Conservation (phyloP, 2,113 vertebrate species). For the Pituophis catenifer region DNA sequence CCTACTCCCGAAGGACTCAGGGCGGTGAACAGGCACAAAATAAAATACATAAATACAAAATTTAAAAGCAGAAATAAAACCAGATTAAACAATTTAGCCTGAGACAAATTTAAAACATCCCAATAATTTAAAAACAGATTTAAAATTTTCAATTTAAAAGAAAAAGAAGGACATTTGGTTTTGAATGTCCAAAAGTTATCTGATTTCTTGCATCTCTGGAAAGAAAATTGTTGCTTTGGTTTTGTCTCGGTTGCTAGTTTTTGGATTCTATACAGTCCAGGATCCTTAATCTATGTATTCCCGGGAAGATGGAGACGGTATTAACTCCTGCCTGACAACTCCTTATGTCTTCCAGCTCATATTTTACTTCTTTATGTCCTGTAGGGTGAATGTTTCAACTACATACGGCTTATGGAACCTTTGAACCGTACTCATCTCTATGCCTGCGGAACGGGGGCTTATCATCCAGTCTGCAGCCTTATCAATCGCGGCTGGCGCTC, state of each 20-base stretch:
- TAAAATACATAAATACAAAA: no score
- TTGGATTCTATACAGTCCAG: not conserved
- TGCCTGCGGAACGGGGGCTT: conserved; percentile 81
- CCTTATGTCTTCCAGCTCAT: not conserved
- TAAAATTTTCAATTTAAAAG: no score
- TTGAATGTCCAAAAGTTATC: no score
- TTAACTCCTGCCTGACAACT: not conserved
- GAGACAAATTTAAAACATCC: no score
- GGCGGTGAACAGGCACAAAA: no score
- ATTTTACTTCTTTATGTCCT: not conserved
- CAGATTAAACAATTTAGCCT: no score
- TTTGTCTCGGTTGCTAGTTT: not conserved
- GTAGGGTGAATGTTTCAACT: conserved; percentile 72
- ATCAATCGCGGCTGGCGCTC: conserved; percentile 82
- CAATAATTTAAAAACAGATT: no score
- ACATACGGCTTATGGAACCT: conserved; percentile 76
- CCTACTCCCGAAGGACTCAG: no score
- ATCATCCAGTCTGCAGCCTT: conserved; percentile 81
- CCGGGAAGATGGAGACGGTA: no score
- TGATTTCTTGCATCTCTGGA: not conserved
- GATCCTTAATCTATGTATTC: not conserved
- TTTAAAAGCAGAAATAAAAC: no score
- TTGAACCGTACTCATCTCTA: conserved; percentile 85
- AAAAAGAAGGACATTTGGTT: not conserved
- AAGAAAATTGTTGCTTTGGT: not conserved